These are phyloP conservation scores for Characodon lateralis DNA, from an alignment of 2,797 vertebrate genomes.

Conservation along the genomic window DNA sequence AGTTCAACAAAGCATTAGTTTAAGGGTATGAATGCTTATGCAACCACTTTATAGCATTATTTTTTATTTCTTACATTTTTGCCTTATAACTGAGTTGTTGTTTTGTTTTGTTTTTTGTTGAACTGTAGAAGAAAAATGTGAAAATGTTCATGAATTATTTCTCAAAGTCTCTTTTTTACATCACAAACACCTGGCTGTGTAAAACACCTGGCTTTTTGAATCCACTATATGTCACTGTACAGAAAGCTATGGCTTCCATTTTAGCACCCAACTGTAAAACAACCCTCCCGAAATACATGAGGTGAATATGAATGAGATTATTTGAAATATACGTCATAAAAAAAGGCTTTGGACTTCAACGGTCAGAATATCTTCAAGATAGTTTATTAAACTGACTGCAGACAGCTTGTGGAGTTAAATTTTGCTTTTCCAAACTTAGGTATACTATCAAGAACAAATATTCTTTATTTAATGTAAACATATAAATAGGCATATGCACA, in stretches of 20 bases:
- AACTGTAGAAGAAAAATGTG: background rate
- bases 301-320: background rate
- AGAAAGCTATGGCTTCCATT: background rate
- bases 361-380: background rate
- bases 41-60: background rate
- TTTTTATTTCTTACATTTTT: background rate
- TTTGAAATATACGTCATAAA: background rate
- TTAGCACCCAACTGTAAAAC: background rate
- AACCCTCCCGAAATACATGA: background rate
- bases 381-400: background rate
- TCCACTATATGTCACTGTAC: background rate
- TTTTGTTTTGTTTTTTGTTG: background rate
- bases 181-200: background rate
- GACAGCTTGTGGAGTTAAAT: background rate
- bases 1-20: background rate
- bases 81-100: background rate
- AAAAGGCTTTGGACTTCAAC: background rate
- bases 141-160: background rate
- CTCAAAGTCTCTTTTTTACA: background rate
- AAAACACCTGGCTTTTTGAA: background rate
- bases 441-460: background rate
- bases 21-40: background rate
- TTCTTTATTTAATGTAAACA: background rate
- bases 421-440: background rate
- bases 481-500: background rate